Base-by-base conservation (phyloP, 2,113 vertebrate species). In the Myiozetetes cayanensis region DNA sequence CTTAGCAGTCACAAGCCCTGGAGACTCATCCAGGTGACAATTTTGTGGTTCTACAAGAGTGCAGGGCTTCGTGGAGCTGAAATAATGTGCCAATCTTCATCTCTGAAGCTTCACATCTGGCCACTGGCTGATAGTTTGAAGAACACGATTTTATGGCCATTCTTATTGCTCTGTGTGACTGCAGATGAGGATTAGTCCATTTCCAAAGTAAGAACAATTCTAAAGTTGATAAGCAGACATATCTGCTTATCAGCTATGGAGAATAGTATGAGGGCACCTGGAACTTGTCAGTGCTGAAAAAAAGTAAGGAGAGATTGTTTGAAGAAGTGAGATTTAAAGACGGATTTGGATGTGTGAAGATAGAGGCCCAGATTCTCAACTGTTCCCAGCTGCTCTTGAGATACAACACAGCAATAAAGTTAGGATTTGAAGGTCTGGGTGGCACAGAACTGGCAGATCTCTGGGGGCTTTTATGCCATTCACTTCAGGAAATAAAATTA, bases 271-370 rank as follows among this genome's bases (percentile, higher is more conserved):
- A 30, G 83, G 70, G n/a, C 76, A 95, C 92, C 92, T 93, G 90
- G 46, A 93, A 78, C 76, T 90, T 87, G 59, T 53, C 25, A 8
- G 71, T 1, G 5, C 52, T 84, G 75, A 85, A 92, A 90, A 93
- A 93, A 90, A 92, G 56, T 55, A 86, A 71, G 68, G 12, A 84
- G 65, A 94, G 72, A 78, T 93, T 95, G 79, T 92, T 81, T 81
- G 73, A 96, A 96, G 65, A 94, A 93, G 73, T 87, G 90, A 92
- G 65, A 92, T 85, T 94, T 90, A 87, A 95, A 88, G 92, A 89
- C 65, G 75, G 75, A 95, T 96, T 95, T 96, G 92, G 83, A 93
- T 93, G 94, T 93, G 94, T 90, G 96, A 95, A 90, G 88, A 85
- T 27, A 72, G 85, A 96, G 70, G 70, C 93, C 61, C 61, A 90